Evolutionary conservation across 2,888 invertebrate species (phyloP).

Genomic region (Mythimna loreyi): DNA sequence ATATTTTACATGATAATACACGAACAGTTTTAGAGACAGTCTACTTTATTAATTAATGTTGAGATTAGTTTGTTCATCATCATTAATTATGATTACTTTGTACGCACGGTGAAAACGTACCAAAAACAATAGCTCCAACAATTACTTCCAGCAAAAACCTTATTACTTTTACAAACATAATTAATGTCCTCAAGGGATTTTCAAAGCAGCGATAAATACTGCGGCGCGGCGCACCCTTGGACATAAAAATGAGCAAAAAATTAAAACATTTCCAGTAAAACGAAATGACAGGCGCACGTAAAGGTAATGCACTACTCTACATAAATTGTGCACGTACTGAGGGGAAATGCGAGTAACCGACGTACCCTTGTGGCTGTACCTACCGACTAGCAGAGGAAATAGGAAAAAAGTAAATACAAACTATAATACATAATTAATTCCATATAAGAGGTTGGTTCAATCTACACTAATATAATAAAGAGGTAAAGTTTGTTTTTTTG

Average conservation of each 20-base stretch:
- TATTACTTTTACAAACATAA: conserved; percentile 16
- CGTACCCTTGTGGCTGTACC: not conserved
- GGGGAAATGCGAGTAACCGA: not conserved
- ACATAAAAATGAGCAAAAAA: conserved; percentile 27
- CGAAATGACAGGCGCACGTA: conserved; percentile 22
- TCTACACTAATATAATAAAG: no score
- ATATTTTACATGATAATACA: not conserved
- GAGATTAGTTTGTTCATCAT: not conserved
- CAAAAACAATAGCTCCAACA: not conserved
- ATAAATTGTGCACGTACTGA: conserved; percentile 11
- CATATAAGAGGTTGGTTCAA: no score
- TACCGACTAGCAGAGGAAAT: not conserved
- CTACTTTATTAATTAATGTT: not conserved
- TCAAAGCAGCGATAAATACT: conserved; percentile 24
- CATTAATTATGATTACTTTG: conserved; percentile 3
- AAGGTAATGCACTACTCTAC: conserved; percentile 10
- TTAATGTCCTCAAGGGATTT: conserved; percentile 15
- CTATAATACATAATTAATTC: not conserved
- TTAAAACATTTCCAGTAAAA: conserved; percentile 34
- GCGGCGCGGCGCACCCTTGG: conserved; percentile 18
- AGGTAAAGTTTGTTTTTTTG: no score
- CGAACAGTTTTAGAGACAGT: not conserved
- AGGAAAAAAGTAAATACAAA: not conserved
- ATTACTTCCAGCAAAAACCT: not conserved
- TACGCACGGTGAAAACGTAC: not conserved